phyloP scores from a whole-genome alignment of 2,888 invertebrate genomes.

The Oeneis ivallda region DNA sequence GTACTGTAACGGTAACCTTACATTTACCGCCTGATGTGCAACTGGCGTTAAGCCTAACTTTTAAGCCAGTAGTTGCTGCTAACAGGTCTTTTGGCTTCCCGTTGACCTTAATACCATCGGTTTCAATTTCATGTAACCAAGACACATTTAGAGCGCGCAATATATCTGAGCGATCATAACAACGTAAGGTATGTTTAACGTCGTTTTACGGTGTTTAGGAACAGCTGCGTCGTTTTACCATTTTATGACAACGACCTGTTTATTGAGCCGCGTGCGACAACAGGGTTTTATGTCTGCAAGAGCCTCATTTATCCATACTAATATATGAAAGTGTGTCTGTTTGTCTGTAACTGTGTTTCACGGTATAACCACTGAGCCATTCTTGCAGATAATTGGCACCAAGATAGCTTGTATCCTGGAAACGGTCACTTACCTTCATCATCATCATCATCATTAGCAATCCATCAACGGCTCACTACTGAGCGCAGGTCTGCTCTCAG shows the following conservation, averaged over 20 bases:
- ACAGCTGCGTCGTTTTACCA: conserved; percentile 32
- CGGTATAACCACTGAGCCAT: too few relatives aligned
- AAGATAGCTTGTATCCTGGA: too few relatives aligned
- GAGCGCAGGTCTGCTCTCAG: too few relatives aligned
- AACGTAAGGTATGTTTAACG: conserved; percentile 20
- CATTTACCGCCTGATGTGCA: not conserved
- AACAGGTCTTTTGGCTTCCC: conserved; percentile 16
- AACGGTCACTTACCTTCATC: too few relatives aligned
- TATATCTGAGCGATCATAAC: conserved; percentile 10
- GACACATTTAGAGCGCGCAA: conserved; percentile 12
- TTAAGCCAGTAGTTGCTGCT: not conserved
- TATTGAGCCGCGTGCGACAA: conserved; percentile 7
- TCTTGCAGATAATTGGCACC: too few relatives aligned
- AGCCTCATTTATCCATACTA: not conserved
- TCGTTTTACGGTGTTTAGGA: conserved; percentile 33
- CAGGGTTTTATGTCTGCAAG: not conserved
- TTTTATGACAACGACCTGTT: conserved; percentile 29
- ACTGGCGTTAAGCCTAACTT: not conserved
- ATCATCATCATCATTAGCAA: too few relatives aligned
- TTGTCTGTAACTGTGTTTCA: too few relatives aligned
- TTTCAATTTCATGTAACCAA: conserved; percentile 15
- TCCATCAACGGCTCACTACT: too few relatives aligned
- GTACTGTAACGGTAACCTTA: not conserved
- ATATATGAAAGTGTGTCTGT: too few relatives aligned
- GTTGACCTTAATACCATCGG: conserved; percentile 7